Conservation (phyloP, 2,797 vertebrate genomes). For the Sebastes hopkinsi region DNA sequence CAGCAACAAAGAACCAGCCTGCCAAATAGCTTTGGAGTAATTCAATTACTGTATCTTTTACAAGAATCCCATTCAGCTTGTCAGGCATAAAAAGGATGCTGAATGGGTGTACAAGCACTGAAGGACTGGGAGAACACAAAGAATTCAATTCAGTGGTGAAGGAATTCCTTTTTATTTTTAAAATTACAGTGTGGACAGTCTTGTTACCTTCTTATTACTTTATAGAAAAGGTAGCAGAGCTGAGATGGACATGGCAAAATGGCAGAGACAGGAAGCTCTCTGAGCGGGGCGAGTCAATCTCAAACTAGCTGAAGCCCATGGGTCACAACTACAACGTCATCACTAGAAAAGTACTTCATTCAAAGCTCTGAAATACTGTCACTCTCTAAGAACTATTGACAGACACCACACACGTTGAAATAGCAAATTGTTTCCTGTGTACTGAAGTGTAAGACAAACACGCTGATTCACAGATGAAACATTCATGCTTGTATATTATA, state of each 20-base stretch:
- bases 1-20: slow-evolving; percentile 21
- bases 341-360: neutral
- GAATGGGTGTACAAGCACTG: slow-evolving; percentile 18
- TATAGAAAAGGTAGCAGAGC: neutral
- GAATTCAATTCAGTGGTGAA: slow-evolving; percentile 7
- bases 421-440: slow-evolving; percentile 28
- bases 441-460: slow-evolving; percentile 46
- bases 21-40: slow-evolving; percentile 65
- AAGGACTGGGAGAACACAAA: slow-evolving; percentile 5
- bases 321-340: neutral
- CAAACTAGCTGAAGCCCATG: neutral
- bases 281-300: neutral
- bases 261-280: neutral
- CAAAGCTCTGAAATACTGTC: slow-evolving; percentile 15
- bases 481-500: slow-evolving; percentile 4
- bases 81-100: slow-evolving; percentile 17
- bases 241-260: neutral
- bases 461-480: slow-evolving; percentile 27
- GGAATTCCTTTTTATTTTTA: slow-evolving; percentile 5
- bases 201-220: neutral
- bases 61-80: slow-evolving; percentile 51
- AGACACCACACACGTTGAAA: slow-evolving; percentile 5
- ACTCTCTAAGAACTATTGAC: neutral
- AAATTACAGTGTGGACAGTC: neutral
- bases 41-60: slow-evolving; percentile 66